These are phyloP conservation scores for Archips xylosteana DNA, from an alignment of 2,888 invertebrate species.

Conservation along the genomic window DNA sequence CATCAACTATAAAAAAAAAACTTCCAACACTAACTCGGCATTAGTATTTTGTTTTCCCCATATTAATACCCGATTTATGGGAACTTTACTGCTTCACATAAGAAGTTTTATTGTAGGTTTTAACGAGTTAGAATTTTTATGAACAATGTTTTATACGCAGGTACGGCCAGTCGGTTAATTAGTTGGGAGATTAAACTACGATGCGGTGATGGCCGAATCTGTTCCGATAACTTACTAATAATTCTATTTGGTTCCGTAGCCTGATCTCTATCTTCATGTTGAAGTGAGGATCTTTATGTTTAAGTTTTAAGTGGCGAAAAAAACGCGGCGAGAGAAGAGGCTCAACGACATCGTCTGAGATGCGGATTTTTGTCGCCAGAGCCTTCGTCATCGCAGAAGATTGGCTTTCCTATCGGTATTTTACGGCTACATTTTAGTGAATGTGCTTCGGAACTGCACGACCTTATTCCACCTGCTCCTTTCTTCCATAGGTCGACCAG, in stretches of 20 bases:
- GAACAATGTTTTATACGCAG: slow-evolving; percentile 64
- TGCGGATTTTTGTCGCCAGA: no score
- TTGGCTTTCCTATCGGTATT: no score
- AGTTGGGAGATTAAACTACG: slow-evolving; percentile 63
- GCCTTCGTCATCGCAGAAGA: no score
- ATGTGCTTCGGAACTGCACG: no score
- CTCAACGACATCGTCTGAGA: no score
- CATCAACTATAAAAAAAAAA: slow-evolving; percentile 48
- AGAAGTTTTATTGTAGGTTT: slow-evolving; percentile 67
- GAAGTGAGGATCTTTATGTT: no score
- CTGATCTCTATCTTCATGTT: neutral
- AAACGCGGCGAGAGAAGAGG: no score
- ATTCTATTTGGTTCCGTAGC: slow-evolving; percentile 26
- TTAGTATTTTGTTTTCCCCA: slow-evolving; percentile 49
- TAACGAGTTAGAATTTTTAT: slow-evolving; percentile 70
- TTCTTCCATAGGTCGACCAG: no score
- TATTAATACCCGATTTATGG: slow-evolving; percentile 73
- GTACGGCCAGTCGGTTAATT: slow-evolving; percentile 71
- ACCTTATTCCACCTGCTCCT: no score
- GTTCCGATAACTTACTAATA: slow-evolving; percentile 17
- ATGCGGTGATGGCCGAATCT: slow-evolving; percentile 19
- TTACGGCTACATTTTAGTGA: no score
- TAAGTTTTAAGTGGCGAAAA: no score
- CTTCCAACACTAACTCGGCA: slow-evolving; percentile 44
- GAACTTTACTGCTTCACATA: slow-evolving; percentile 58